Evolutionary conservation across 2,797 vertebrate species (phyloP), one percentile per base, ranked within the genome.

Genomic region (Cichlasoma orientale): DNA sequence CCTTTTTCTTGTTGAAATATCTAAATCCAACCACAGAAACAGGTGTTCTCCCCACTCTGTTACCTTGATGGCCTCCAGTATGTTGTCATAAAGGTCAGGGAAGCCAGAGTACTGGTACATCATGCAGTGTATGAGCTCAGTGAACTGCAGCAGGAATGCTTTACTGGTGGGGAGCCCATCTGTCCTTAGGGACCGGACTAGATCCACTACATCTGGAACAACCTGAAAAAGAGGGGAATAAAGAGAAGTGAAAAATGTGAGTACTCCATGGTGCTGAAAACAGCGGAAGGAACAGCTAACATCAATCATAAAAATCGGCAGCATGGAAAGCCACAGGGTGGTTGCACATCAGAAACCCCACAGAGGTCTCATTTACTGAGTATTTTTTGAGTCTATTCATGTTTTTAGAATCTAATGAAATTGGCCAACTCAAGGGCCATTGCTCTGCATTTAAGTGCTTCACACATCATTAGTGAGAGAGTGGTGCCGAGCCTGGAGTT

Each of bases 51-150:
- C 18, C 38, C 11, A n/a, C 27, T 53, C 2, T 76, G 95, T 92
- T 96, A 99, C 98, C 97, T 98, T 99, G 88, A 99, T 90, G 85
- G 96, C 96, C 86, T 99, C 98, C 72, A 99, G 86, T 91, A 99
- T 97, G 89, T 96, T 96, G 84, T 99, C 98, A 25, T 99, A 99
- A 84, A 99, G 97, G 89, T 99, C 98, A 74, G 98, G 98, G 92
- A 99, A 99, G 83, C 98, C 98, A 44, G 98, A 99, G 88, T 97
- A 99, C 92, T 99, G 98, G 91, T 99, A 99, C 96, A 99, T 99
- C 98, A 99, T 99, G 92, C 98, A 99, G 90, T 99, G 98, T 78
- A 98, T 94, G 82, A 99, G 84, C 89, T 99, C 97, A 8, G 96
- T 95, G 84, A 99, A 94, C 83, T 99, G 98, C 87, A 97, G 90